Base-by-base conservation (phyloP, 2,888 invertebrate genomes). In the Catotricha subobsoleta region DNA sequence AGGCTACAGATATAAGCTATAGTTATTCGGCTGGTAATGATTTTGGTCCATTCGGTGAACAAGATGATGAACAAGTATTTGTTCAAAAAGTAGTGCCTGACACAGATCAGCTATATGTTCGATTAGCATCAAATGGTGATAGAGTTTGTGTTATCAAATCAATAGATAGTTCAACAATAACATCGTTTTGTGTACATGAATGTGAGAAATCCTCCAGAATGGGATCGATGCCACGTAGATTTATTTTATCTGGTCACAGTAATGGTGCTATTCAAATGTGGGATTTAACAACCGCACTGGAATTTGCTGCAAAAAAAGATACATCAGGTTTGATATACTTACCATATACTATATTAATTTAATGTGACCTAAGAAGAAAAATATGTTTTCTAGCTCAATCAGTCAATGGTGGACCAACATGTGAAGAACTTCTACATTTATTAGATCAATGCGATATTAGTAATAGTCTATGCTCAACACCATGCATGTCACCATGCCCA, bases 51-150 rank as follows among this genome's bases (percentile, higher is more conserved):
- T 97, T 87, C 59, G 97, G 97, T 1, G 97, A 97, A 57, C 91
- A 92, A 60, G 92, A 97, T 57, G 95, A 95, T 56, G 92, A 94
- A 54, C 95, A 92, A 67, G 84, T 98, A 45, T 95, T 98, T 57
- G 82, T 98, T 37, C 97, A 97, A 62, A 92, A 94, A 67, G 87
- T 97, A 10, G 88, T 97, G 12, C 95, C 95, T 1, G 94, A 95
- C 57, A 91, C 94, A 1, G 91, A 94, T 60, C 88, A 90, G 47
- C 62, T 97, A 19, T 95, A 90, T 59, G 90, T 97, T 10, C 71
- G 97, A 41, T 67, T 94, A 34, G 94, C 97, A 2, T 94, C 94
- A 0, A 92, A 88, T 60, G 95, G 95, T 1, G 88, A 88, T 65
- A 76, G 94, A 51, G 86, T 95, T 18, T 95, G 94, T 64, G 81